Evolutionary conservation across 2,797 vertebrate genomes (phyloP).

Genomic region (Chromobotia macracanthus): DNA sequence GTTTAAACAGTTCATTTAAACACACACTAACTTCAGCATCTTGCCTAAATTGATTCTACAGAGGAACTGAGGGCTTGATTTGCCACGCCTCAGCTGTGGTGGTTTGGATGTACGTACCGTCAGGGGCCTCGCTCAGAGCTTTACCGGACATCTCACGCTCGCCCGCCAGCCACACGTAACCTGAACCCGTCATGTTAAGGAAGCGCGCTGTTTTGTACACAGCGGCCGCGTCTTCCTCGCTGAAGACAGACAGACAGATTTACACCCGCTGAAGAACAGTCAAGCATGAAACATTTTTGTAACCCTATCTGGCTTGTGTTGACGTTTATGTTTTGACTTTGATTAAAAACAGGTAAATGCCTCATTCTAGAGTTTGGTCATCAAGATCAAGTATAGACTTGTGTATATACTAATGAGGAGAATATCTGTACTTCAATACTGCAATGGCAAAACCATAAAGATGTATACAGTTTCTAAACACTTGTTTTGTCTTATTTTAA

Average conservation of each 20-base stretch:
- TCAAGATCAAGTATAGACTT: too few species aligned
- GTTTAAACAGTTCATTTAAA: constrained; percentile 71
- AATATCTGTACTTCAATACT: too few species aligned
- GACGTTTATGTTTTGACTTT: too few species aligned
- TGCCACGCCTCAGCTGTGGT: neutral
- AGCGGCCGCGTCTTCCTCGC: constrained; percentile 94
- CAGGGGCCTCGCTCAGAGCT: constrained; percentile 94
- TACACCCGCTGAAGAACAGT: constrained; percentile 14
- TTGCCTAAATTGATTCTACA: constrained; percentile 48
- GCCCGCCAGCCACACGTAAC: constrained; percentile 99
- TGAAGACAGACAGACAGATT: constrained; percentile 66
- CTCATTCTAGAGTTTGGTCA: too few species aligned
- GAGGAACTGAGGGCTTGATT: constrained; percentile 15
- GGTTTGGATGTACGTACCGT: constrained; percentile 81
- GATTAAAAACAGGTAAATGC: constrained; percentile 3
- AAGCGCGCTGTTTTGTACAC: constrained; percentile 95
- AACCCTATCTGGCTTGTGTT: neutral
- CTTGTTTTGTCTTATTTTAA: too few species aligned
- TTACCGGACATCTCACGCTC: constrained; percentile 98
- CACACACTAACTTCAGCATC: constrained; percentile 59
- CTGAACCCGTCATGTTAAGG: constrained; percentile 98
- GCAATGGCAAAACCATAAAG: too few species aligned
- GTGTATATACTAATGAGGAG: too few species aligned
- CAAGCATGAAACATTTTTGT: constrained; percentile 7
- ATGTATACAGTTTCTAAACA: too few species aligned